Conservation (phyloP, 2,113 vertebrate genomes). For the Festucalex cinctus region DNA sequence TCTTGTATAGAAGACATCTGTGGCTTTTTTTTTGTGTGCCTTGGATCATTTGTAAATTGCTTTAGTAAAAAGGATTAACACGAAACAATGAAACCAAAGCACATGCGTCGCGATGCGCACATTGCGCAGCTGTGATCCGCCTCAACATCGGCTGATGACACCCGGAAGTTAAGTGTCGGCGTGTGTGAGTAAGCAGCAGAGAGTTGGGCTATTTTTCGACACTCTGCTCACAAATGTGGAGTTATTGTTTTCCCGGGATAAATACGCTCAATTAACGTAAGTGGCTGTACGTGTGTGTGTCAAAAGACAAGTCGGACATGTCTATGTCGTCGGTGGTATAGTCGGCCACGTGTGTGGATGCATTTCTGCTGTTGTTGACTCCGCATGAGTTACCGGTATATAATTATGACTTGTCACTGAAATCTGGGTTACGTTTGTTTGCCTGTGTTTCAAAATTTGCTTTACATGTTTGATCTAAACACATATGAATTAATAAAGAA, state of each 20-base stretch:
- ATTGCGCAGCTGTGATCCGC: slow-evolving; percentile 50
- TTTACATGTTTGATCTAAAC: background rate
- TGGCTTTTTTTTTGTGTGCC: too few relatives aligned
- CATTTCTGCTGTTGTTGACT: background rate
- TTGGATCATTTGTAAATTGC: too few relatives aligned
- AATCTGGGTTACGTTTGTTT: background rate
- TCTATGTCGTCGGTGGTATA: slow-evolving; percentile 3
- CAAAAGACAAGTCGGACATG: background rate
- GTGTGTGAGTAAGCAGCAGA: slow-evolving; percentile 1
- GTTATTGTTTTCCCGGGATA: background rate
- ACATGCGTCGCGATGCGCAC: slow-evolving; percentile 42
- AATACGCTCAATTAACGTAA: slow-evolving; percentile 27
- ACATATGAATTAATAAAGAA: background rate
- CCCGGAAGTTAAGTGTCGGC: slow-evolving; percentile 49
- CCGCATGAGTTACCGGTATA: background rate
- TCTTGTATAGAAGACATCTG: too few relatives aligned
- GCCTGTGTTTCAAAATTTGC: background rate
- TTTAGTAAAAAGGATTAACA: too few relatives aligned
- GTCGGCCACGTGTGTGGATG: slow-evolving; percentile 55
- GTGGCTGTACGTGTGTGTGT: background rate
- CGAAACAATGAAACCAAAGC: too few relatives aligned
- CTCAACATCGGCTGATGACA: slow-evolving; percentile 16
- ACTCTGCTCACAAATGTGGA: background rate
- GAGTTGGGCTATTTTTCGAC: slow-evolving; percentile 3
- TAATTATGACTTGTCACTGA: background rate